Base-by-base conservation (phyloP, 1,140 invertebrate species). In the Eurosta solidaginis region DNA sequence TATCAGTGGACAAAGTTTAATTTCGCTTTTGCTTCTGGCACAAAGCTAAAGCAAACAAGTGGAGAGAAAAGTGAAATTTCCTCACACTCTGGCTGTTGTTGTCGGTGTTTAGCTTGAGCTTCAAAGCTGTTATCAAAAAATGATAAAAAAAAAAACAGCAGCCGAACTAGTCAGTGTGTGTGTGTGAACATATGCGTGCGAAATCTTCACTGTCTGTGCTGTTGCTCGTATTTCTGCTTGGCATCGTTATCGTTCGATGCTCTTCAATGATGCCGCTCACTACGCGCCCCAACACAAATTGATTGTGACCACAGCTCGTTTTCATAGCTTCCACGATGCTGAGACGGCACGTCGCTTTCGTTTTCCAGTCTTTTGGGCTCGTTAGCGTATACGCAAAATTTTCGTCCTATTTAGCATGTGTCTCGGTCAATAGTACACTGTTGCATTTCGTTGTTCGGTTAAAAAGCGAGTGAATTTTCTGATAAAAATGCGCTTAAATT, bases 311-410 rank as follows among this genome's bases (percentile, higher is more conserved):
- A 33, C 59, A 20, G 59, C 59, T 68, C 12, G 27, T 17, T 25
- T 6, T 63, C 54, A 29, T 63, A 4, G 36, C 54, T 12, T n/a
- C 29, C 29, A 63, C 17, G 33, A 20, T n/a, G 27, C 27, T 27
- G 52, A 29, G 52, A 59, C 59, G 59, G 40, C 3, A 42, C 22
- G 59, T 68, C 59, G 59, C 40, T 68, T 68, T 68, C 59, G 59
- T 29, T 68, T 68, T 68, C 59, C 59, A 68, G 59, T 68, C 7
- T 40, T 63, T 33, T 63, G 54, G 27, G 59, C 59, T 68, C 59
- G 33, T 68, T 68, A 68, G 33, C 59, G 59, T 68, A 68, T 68
- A 68, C 59, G 59, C 59, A 68, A 68, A 68, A 40, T 68, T 68
- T 68, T 40, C 33, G 29, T 40, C 59, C 33, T 68, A 4, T 40